Percentiles rank a stretch among this genome's conserved stretches.
Conservation (phyloP, 2,797 vertebrate species). For the Onychomys arenicola region DNA sequence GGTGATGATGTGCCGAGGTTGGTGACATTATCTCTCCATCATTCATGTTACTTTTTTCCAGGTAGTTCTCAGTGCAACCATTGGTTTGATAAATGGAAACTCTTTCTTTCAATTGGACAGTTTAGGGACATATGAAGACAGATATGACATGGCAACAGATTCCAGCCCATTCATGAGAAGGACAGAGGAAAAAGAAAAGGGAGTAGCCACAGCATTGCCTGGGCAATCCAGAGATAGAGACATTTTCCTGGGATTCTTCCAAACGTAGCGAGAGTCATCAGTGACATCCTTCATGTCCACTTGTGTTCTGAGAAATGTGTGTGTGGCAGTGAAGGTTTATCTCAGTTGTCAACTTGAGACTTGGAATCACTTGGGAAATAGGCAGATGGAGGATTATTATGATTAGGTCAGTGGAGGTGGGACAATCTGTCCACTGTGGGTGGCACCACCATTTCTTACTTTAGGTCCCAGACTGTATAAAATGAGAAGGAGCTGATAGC, state of each 20-base stretch:
- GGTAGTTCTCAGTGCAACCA: neutral
- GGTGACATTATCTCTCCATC: neutral
- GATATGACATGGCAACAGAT: neutral
- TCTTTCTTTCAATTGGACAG: neutral
- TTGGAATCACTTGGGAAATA: neutral
- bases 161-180: neutral
- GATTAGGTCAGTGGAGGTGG: neutral
- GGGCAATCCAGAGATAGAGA: neutral
- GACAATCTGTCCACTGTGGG: neutral
- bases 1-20: neutral
- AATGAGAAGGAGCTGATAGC: too few species aligned
- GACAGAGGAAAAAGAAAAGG: neutral
- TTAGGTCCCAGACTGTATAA: too few species aligned
- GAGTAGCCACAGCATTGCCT: neutral
- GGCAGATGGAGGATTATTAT: neutral
- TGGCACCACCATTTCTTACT: neutral
- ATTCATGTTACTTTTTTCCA: neutral
- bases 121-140: neutral
- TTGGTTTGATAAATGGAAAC: neutral
- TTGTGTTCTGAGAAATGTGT: neutral
- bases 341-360: neutral
- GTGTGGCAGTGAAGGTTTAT: neutral
- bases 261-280: neutral
- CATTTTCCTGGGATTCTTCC: neutral
- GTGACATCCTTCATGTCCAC: neutral